Base-by-base conservation (phyloP, 2,113 vertebrate species). In the Anser brachyrhynchus region DNA sequence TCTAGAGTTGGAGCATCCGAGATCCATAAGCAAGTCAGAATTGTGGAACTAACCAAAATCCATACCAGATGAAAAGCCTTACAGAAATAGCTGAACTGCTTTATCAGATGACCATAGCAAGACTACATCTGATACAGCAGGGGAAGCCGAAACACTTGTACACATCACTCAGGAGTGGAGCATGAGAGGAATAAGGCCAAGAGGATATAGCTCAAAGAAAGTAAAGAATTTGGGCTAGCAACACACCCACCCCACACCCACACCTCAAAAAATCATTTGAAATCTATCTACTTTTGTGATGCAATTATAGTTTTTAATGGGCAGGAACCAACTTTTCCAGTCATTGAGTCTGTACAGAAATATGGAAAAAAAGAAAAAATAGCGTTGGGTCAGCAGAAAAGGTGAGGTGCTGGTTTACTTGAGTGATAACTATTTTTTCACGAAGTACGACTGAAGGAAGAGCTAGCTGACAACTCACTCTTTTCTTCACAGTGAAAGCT, bases 41-140 rank as follows among this genome's bases (percentile, higher is more conserved):
- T 92, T 76, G 66, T 95, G 95, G 70, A 93, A 84, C 71, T 89
- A 62, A 28, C 13, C 75, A 66, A 95, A 93, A 71, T 41, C 90
- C 72, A 22, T 0, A 5, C 79, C 73, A 72, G 69, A 90, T 80
- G 46, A 26, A 82, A 90, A 92, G 8, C 4, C 37, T 66, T 3
- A 61, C 80, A n/a, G 90, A 73, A 96, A 62, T 89, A 96, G 90
- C 90, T 94, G 90, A 90, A 75, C 76, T 73, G 67, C 74, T 69
- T 80, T 44, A 65, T 79, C 95, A 29, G 70, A 61, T 97, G 84
- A 3, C 92, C 5, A 8, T 84, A 12, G 82, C 0, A 11, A 87
- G 78, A 20, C 69, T 67, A 10, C 58, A 67, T 67, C 10, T 43
- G 69, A 18, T 44, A 55, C n/a, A 84, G 78, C 35, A 6, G 3